These are phyloP conservation scores for Orthonyx spaldingii DNA, from an alignment of 2,113 vertebrate species.

Conservation along the genomic window DNA sequence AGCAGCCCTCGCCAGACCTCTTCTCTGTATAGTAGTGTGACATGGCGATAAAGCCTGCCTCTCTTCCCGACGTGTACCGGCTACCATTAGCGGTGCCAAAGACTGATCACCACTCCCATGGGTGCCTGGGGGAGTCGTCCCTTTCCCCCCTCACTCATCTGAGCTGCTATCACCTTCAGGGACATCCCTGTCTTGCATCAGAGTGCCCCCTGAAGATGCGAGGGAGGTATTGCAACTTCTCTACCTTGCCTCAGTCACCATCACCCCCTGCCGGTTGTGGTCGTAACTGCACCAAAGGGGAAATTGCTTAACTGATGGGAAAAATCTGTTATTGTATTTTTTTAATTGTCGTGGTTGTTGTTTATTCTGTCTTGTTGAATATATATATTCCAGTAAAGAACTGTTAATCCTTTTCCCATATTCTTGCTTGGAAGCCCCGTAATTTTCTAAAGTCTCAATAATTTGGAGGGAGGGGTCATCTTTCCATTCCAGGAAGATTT, in stretches of 20 bases:
- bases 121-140: not conserved
- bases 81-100: rapidly evolving
- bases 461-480: not conserved
- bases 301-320: rapidly evolving
- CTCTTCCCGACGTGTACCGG: rapidly evolving
- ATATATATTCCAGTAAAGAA: not conserved
- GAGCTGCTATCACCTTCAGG: not conserved
- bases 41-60: not conserved
- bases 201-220: rapidly evolving
- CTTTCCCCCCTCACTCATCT: no score
- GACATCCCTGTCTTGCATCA: not conserved
- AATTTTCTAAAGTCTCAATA: not conserved
- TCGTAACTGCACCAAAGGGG: not conserved
- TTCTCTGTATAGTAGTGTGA: not conserved
- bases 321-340: not conserved
- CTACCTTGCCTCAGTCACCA: not conserved
- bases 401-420: not conserved
- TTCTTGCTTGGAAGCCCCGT: not conserved
- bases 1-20: rapidly evolving
- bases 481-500: not conserved
- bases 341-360: not conserved
- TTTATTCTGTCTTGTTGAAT: not conserved
- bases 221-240: not conserved
- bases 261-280: no score
- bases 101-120: rapidly evolving